Evolutionary conservation across 2,888 invertebrate species (phyloP).

Genomic region (Lypha dubia): DNA sequence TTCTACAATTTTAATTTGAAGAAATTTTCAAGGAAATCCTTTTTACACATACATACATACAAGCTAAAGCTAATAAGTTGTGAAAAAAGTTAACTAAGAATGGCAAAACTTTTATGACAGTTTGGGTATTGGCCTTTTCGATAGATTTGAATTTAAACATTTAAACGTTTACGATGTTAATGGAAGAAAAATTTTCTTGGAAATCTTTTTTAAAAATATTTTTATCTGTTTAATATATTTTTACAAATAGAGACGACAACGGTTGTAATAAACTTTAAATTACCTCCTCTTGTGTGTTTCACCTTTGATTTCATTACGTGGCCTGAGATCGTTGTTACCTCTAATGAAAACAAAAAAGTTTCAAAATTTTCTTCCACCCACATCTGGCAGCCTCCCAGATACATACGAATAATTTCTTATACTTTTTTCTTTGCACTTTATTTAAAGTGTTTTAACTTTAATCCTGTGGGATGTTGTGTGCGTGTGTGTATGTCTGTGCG

Average conservation of each 20-base stretch:
- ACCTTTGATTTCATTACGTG: conserved; percentile 43
- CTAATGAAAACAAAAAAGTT: conserved; percentile 48
- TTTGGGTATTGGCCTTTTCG: conserved; percentile 8
- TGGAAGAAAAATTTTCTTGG: background rate
- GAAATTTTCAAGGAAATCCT: conserved; percentile 55
- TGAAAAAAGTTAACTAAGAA: background rate
- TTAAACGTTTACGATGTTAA: background rate
- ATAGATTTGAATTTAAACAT: conserved; percentile 31
- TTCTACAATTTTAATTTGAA: conserved; percentile 45
- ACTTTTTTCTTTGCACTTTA: background rate
- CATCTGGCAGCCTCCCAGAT: conserved; percentile 6
- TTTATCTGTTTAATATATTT: too few relatives aligned
- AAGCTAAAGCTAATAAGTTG: background rate
- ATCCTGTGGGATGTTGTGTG: conserved; percentile 62
- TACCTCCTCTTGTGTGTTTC: background rate
- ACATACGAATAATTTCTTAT: conserved; percentile 40
- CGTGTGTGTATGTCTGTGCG: too few relatives aligned
- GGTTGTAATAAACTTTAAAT: conserved; percentile 53
- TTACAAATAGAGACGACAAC: too few relatives aligned
- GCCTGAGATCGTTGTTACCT: conserved; percentile 65
- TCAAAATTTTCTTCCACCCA: conserved; percentile 22
- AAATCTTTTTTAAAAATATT: background rate
- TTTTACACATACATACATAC: conserved; percentile 24
- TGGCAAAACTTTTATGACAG: conserved; percentile 50
- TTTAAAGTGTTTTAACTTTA: conserved; percentile 38